Evolutionary conservation across 2,888 invertebrate species (phyloP).

Genomic region (Pediacus dermestoides): DNA sequence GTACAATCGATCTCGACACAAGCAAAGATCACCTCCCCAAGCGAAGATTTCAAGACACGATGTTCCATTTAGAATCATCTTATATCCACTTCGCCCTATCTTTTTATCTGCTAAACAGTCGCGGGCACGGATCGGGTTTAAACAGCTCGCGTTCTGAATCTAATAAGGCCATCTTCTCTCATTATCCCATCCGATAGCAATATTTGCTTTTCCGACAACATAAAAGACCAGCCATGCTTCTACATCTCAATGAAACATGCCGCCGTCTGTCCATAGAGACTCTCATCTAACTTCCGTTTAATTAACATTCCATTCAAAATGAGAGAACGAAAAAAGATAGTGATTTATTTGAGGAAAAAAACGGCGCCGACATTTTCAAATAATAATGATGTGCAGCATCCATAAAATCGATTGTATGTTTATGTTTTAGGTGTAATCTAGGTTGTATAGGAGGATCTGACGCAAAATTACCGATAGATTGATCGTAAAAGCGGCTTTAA

Average conservation of each 20-base stretch:
- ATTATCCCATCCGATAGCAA: constrained; percentile 29
- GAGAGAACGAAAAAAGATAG: too few relatives aligned
- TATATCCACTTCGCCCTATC: constrained; percentile 30
- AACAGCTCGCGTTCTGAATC: constrained; percentile 32
- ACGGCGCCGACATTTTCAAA: too few relatives aligned
- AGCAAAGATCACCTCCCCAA: constrained; percentile 32
- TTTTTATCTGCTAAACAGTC: constrained; percentile 33
- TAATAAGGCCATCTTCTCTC: constrained; percentile 34
- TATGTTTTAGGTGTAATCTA: too few relatives aligned
- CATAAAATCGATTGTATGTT: too few relatives aligned
- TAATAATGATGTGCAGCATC: too few relatives aligned
- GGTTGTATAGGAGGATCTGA: not conserved
- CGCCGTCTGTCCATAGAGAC: too few relatives aligned
- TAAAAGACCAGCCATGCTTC: constrained; percentile 14
- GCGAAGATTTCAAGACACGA: constrained; percentile 34
- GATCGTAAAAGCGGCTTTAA: not conserved
- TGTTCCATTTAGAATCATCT: constrained; percentile 37
- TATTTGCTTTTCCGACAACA: constrained; percentile 24
- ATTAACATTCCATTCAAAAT: too few relatives aligned
- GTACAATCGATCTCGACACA: constrained; percentile 34
- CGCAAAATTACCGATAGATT: not conserved
- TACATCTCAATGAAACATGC: constrained; percentile 15
- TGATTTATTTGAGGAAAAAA: too few relatives aligned
- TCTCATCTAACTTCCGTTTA: too few relatives aligned
- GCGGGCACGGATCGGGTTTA: constrained; percentile 28